These are phyloP conservation scores for Serrognathus titanus DNA, from an alignment of 2,888 invertebrate genomes.

Conservation along the genomic window DNA sequence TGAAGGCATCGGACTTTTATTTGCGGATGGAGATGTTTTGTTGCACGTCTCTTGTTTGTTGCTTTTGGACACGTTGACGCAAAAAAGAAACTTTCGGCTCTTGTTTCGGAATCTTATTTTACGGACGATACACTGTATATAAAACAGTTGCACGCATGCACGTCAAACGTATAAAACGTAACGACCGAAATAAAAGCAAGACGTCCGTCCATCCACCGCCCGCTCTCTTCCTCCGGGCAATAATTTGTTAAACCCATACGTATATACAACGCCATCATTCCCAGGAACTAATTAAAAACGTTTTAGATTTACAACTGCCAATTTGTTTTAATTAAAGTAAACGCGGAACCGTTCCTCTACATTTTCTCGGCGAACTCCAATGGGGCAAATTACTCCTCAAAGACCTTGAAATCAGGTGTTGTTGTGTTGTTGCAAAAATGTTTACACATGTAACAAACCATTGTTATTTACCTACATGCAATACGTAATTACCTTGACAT, in stretches of 20 bases:
- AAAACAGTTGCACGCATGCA: constrained; percentile 2
- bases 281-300: constrained; percentile 13
- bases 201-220: not conserved
- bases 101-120: too few species aligned
- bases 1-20: not conserved
- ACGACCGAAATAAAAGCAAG: constrained; percentile 6
- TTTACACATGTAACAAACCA: too few species aligned
- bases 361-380: not conserved
- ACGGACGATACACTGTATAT: too few species aligned
- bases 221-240: constrained; percentile 9
- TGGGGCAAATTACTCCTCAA: not conserved
- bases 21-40: not conserved
- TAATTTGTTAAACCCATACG: constrained; percentile 13
- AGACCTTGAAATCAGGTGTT: too few species aligned
- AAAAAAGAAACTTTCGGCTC: too few species aligned
- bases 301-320: constrained; percentile 9
- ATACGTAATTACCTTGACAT: too few species aligned
- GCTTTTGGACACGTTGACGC: not conserved
- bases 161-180: constrained; percentile 1
- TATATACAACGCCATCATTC: constrained; percentile 5
- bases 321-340: constrained; percentile 10
- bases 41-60: not conserved
- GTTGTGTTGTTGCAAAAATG: too few species aligned
- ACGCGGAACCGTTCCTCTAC: not conserved
- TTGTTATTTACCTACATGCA: too few species aligned